A percentile compares a stretch with the other conserved stretches of the same genome.
Evolutionary conservation across 30 jellyfish, hydroid and myxozoan genomes (phyloP).

Genomic region (Kudoa iwatai): DNA sequence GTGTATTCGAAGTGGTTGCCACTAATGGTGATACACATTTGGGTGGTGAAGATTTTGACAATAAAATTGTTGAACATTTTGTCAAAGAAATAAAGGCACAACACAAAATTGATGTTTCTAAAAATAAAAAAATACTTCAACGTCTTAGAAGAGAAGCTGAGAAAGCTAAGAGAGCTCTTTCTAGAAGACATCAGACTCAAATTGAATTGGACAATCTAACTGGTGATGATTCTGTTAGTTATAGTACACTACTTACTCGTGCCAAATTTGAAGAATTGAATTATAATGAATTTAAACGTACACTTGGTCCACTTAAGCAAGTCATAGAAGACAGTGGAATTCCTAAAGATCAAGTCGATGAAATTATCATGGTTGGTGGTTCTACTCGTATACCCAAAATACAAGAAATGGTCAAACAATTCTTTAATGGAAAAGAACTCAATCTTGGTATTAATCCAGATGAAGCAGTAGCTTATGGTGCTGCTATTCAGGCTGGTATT

Average conservation of each 20-base stretch:
- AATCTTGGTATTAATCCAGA: conserved; percentile 86
- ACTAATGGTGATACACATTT: conserved; percentile 2
- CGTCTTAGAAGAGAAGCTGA: conserved; percentile 2
- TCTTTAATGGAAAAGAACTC: conserved; percentile 80
- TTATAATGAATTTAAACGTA: conserved; percentile 28
- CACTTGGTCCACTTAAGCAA: conserved; percentile 38
- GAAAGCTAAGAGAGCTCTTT: conserved; percentile 1
- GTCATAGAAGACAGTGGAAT: conserved; percentile 76
- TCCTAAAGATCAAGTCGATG: conserved; percentile 23
- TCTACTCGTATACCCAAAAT: conserved; percentile 92
- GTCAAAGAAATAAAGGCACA: conserved; percentile 1
- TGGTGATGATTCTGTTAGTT: conserved; percentile 21
- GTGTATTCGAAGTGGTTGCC: conserved; percentile 1
- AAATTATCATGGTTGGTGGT: conserved; percentile 96
- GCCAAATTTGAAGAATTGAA: conserved; percentile 79
- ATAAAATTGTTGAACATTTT: conserved; percentile 1
- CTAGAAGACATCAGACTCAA: background rate
- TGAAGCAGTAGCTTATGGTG: conserved; percentile 99
- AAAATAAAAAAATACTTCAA: background rate
- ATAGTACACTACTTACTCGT: conserved; percentile 29
- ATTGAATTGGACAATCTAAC: conserved; percentile 9
- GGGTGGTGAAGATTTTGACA: conserved; percentile 5
- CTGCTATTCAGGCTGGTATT: conserved; percentile 99
- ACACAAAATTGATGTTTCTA: conserved; percentile 1
- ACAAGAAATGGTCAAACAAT: conserved; percentile 27